Evolutionary conservation across 2,797 vertebrate genomes (phyloP), one percentile per base, ranked within the genome.

Genomic region (Eulemur rubriventer): DNA sequence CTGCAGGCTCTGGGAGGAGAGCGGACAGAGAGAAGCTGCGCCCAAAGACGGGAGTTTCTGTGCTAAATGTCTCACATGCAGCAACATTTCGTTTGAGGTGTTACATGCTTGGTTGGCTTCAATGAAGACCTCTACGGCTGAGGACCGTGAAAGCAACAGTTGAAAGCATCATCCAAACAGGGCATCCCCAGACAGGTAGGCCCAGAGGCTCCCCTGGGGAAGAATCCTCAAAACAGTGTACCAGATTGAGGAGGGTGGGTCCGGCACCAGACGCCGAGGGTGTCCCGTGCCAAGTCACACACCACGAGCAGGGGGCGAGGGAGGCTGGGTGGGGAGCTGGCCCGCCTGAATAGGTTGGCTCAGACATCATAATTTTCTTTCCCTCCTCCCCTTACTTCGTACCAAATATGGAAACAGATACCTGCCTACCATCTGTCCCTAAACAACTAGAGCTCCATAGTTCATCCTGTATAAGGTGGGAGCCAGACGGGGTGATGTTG

Each of bases 61-160:
- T 67, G 72, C 52, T 94, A 86, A 79, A 48, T 89, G 83, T 86
- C 93, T 95, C 89, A 76, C 55, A 48, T 28, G 65, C 69, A 57
- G 69, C 83, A 79, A 70, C 75, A 26, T 85, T 78, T 70, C 91
- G 92, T 97, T 96, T 97, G 55, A 97, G 97, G 79, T 48, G 52
- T 86, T 83, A 43, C 59, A 78, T 13, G 82, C 82, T 93, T 88
- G 75, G 89, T n/a, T 92, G 94, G 70, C 83, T 94, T 97, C 94
- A 91, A 7, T 69, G 91, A 91, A 95, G 91, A 90, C 89, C 82
- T 94, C 84, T 69, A 91, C 82, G 79, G 80, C 89, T 83, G 82
- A 94, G 52, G 75, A 79, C 92, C 48, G 6, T 69, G 91, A 95
- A 35, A 80, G 30, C 79, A 87, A 72, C n/a, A 61, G 65, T 93